Evolutionary conservation across 2,888 invertebrate genomes (phyloP), one percentile per base, ranked within the genome.

Genomic region (Molorchus minor): DNA sequence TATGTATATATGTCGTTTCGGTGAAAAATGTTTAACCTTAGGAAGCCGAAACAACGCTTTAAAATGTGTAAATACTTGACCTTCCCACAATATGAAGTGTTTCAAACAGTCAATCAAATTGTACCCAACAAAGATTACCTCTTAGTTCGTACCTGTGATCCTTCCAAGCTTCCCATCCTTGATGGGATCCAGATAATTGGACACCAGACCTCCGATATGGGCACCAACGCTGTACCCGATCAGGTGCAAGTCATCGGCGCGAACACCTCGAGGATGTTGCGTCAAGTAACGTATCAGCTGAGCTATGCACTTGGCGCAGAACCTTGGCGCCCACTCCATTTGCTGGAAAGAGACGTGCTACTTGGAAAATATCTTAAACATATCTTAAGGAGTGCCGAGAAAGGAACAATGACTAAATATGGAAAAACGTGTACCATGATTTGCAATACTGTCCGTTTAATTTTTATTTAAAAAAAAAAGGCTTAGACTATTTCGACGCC

Each of bases 171-270:
- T 93, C 33, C 92, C 92, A 71, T 88, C 85, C 40, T 84, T 81
- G 19, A 88, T 89, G 30, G 91, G 90, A 73, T 88, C 85, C 33
- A 94, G 77, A 71, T 89, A 89, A 77, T 94, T 94, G 30, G 93
- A 91, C 0, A 92, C 89, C 38, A 93, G 82, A 0, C 93, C 93
- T 3, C 92, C 88, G 58, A 94, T 93, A 73, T 94, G 93, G 0
- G 93, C 93, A 0, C 93, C 93, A 17, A 93, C 91, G 77, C 93
- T 93, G 81, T 93, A 94, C 0, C 94, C 94, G 56, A 94, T 89
- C 1, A 93, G 85, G 77, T 94, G 94, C 29, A 93, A 77, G 58
- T 86, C 84, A 74, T 92, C 90, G 0, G 92, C 91, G 20, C 83
- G 85, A 0, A 91, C 86, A 0, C 92, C 87, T 67, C 92, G 86